Evolutionary conservation across 1,140 invertebrate species (phyloP), one percentile per base, ranked within the genome.

Genomic region (Drosophila gunungcola): DNA sequence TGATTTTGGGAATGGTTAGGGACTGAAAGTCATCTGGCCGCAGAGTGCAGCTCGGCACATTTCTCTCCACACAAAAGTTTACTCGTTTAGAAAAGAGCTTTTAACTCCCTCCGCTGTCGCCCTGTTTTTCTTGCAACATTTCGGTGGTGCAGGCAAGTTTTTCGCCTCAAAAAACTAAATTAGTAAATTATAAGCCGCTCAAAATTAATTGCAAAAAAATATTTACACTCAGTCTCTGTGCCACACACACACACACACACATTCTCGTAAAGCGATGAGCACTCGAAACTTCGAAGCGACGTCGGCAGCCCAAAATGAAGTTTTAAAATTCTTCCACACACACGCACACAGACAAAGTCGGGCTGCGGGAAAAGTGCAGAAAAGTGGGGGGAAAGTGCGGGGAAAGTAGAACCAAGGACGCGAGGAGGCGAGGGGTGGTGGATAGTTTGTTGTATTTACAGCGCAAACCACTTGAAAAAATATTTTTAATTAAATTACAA

Each of bases 151-250:
- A 32, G n/a, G 41, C 42, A 76, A 76, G 49, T 64, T 76, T 57
- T 76, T 41, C 27, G 34, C 67, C 64, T 12, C 51, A 29, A 39
- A 69, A 69, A 85, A 89, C 73, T 61, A 89, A 89, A 89, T 89
- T 90, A 89, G 84, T 89, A 89, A 89, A 89, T 89, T 89, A 89
- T 89, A 89, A 89, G 84, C 84, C 85, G 84, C 84, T 89, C 84
- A 89, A 90, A 89, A 90, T 89, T 89, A 89, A 89, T 89, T 90
- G 85, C 80, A 90, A 89, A 90, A 86, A 89, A 89, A 89, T 89
- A 90, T 89, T 90, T 89, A 89, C 84, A 88, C 84, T 80, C 85
- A 80, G 64, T 65, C 84, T 54, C 57, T 53, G 29, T 9, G 39
- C 49, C 57, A 7, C 29, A 25, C 45, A 54, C 41, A 32, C 48